phyloP scores from a whole-genome alignment of 2,797 vertebrate species.

The Channallabes apus region DNA sequence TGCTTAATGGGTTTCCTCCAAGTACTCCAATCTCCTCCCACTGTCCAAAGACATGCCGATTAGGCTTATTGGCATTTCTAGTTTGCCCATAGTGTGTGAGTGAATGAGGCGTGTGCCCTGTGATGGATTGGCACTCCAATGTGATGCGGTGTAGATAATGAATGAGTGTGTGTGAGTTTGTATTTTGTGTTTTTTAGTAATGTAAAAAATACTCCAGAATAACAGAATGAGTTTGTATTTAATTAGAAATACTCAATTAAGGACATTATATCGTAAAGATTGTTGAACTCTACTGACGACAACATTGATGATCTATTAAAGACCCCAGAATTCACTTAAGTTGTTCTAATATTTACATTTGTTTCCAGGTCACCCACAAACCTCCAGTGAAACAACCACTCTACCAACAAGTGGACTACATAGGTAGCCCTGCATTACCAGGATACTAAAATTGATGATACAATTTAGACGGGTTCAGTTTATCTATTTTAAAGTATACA shows the following conservation, averaged over 20 bases:
- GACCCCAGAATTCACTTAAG: too few species aligned
- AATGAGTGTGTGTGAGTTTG: not conserved
- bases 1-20: too few species aligned
- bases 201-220: too few species aligned
- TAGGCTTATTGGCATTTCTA: too few species aligned
- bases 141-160: too few species aligned
- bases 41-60: too few species aligned
- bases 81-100: too few species aligned
- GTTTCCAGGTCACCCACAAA: constrained; percentile 69
- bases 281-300: not conserved
- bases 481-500: not conserved
- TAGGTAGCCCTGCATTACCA: constrained; percentile 58
- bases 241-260: too few species aligned
- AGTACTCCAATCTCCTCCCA: too few species aligned
- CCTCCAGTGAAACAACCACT: constrained; percentile 60
- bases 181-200: not conserved
- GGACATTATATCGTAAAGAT: not conserved
- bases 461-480: not conserved
- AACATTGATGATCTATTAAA: not conserved
- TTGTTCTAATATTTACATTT: not conserved
- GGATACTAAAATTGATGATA: not conserved
- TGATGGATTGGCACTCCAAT: too few species aligned
- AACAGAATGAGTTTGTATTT: too few species aligned
- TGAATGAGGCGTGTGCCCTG: too few species aligned
- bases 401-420: constrained; percentile 26